Evolutionary conservation across 1,140 invertebrate genomes (phyloP).

Genomic region (Drosophila arawakana): DNA sequence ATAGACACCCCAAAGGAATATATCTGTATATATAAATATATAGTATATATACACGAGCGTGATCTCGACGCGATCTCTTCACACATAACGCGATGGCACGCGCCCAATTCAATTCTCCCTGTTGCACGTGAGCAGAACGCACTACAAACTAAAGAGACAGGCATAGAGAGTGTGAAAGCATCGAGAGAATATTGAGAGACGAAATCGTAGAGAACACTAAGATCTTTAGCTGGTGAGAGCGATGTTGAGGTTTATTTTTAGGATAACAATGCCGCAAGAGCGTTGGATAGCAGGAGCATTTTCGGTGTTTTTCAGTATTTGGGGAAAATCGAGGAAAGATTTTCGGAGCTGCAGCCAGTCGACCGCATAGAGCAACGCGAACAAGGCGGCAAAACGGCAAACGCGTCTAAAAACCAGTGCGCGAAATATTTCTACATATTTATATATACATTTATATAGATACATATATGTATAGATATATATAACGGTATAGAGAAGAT

Average conservation of each 20-base stretch:
- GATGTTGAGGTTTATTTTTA: constrained; percentile 68
- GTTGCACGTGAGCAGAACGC: constrained; percentile 60
- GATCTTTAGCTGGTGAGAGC: constrained; percentile 16
- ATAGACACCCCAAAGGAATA: constrained; percentile 50
- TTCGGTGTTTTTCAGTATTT: constrained; percentile 49
- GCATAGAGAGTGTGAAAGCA: constrained; percentile 20
- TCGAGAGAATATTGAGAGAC: constrained; percentile 9
- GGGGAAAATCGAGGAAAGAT: constrained; percentile 67
- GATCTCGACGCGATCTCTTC: constrained; percentile 56
- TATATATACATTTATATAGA: constrained; percentile 32
- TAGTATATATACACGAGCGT: constrained; percentile 55
- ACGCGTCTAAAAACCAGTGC: constrained; percentile 53
- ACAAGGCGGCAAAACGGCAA: constrained; percentile 58
- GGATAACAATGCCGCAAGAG: constrained; percentile 76
- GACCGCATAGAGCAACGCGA: constrained; percentile 76
- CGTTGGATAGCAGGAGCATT: constrained; percentile 44
- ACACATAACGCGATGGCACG: constrained; percentile 64
- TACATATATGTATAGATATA: constrained; percentile 35
- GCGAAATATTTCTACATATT: constrained; percentile 56
- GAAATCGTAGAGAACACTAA: neutral
- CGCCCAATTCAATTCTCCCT: constrained; percentile 40
- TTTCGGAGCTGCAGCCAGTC: constrained; percentile 63
- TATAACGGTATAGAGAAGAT: neutral
- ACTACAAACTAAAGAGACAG: constrained; percentile 14
- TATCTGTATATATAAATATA: no score